phyloP scores from a whole-genome alignment of 2,113 vertebrate genomes.

The Cichladusa arquata region DNA sequence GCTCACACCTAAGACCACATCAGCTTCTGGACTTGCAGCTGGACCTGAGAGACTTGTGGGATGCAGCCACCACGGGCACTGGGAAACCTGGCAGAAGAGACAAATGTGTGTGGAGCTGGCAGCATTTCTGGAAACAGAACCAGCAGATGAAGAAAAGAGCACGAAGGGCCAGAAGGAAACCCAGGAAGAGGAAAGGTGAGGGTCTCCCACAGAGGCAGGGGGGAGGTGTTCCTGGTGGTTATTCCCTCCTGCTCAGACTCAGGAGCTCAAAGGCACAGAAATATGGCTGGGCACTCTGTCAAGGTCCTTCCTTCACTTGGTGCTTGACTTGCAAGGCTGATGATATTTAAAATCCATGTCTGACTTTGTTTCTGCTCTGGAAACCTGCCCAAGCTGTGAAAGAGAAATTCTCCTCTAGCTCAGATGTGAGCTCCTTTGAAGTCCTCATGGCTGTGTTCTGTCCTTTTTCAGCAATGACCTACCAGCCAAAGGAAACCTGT shows the following conservation, averaged over 20 bases:
- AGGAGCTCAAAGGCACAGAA: neutral
- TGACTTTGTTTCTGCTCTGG: neutral
- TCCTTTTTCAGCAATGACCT: neutral
- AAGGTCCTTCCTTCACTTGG: neutral
- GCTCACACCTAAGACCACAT: neutral
- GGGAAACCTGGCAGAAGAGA: neutral
- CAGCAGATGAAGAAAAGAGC: neutral
- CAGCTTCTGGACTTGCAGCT: neutral
- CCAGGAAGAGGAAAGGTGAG: neutral
- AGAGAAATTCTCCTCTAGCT: neutral
- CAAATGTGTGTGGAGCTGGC: neutral
- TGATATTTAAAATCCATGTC: neutral
- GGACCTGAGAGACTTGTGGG: neutral
- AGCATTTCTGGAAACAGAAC: neutral
- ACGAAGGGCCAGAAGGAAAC: neutral
- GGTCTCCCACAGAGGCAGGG: neutral
- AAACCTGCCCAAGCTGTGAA: neutral
- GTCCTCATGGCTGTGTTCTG: neutral
- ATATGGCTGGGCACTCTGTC: neutral
- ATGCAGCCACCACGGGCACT: fast-evolving
- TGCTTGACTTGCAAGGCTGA: neutral
- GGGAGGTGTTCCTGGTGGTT: neutral
- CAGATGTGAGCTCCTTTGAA: neutral
- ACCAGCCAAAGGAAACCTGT: neutral
- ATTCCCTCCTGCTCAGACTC: neutral